Conservation (phyloP, 2,113 vertebrate genomes). For the Corydoras sp. region DNA sequence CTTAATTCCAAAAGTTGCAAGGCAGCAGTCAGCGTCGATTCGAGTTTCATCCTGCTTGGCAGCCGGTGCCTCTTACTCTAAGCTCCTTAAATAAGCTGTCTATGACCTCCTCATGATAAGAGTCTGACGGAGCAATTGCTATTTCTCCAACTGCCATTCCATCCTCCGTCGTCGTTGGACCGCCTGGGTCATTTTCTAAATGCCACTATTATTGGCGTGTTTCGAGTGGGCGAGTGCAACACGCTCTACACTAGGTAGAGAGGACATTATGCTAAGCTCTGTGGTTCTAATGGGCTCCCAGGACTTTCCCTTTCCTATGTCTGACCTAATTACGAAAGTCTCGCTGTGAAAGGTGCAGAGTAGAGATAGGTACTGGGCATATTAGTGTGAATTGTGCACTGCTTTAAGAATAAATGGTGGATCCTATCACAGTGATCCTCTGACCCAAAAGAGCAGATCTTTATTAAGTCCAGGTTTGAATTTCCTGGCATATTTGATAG, state of each 20-base stretch:
- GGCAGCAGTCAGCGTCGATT: constrained; percentile 38
- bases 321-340: constrained; percentile 20
- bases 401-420: constrained; percentile 7
- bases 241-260: constrained; percentile 9
- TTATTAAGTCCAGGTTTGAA: too few relatives aligned
- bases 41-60: constrained; percentile 31
- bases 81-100: constrained; percentile 42
- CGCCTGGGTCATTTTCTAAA: constrained; percentile 32
- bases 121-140: constrained; percentile 36
- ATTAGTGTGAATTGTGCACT: neutral
- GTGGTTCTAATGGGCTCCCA: constrained; percentile 10
- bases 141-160: constrained; percentile 8
- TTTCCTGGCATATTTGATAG: too few relatives aligned
- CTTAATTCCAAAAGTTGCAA: constrained; percentile 54
- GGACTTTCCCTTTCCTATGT: constrained; percentile 5
- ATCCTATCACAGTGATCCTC: constrained; percentile 1
- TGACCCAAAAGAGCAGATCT: neutral
- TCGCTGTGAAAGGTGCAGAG: constrained; percentile 28
- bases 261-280: constrained; percentile 13
- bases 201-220: constrained; percentile 26
- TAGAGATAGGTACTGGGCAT: constrained; percentile 26
- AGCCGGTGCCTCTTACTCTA: constrained; percentile 34
- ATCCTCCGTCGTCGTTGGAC: constrained; percentile 23
- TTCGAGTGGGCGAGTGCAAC: constrained; percentile 17
- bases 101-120: constrained; percentile 38